A percentile compares a stretch with the other conserved stretches of the same genome.
phyloP scores from a whole-genome alignment of 1,140 invertebrate genomes.

The Trissolcus basalis region DNA sequence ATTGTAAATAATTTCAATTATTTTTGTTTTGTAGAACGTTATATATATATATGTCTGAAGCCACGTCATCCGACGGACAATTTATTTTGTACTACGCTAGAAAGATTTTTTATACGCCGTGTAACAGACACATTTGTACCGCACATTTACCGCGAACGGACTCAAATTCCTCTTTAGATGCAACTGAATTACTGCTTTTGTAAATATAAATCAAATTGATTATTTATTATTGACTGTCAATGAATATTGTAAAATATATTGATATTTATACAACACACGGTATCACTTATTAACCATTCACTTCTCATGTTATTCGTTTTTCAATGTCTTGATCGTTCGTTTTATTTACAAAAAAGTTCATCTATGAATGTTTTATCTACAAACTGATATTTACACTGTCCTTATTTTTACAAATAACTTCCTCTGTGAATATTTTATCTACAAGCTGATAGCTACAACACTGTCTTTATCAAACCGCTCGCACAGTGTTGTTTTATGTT shows the following conservation, averaged over 20 bases:
- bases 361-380: no score
- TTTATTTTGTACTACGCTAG: background rate
- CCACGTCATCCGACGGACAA: conserved; percentile 14
- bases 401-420: no score
- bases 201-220: conserved; percentile 55
- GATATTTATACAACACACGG: conserved; percentile 55
- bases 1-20: conserved; percentile 35
- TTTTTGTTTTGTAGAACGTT: conserved; percentile 6
- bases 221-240: conserved; percentile 61
- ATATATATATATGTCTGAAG: conserved; percentile 6
- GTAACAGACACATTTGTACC: conserved; percentile 26
- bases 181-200: conserved; percentile 48
- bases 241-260: conserved; percentile 59
- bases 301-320: conserved; percentile 1
- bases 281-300: conserved; percentile 29
- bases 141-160: conserved; percentile 38
- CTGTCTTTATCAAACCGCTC: no score
- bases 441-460: no score
- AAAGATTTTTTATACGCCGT: conserved; percentile 4
- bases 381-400: no score
- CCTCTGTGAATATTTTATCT: no score
- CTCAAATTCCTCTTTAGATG: conserved; percentile 21
- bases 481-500: no score
- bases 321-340: background rate
- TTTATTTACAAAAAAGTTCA: no score